Evolutionary conservation across 2,113 vertebrate species (phyloP), one percentile per base, ranked within the genome.

Genomic region (Hyla sarda): DNA sequence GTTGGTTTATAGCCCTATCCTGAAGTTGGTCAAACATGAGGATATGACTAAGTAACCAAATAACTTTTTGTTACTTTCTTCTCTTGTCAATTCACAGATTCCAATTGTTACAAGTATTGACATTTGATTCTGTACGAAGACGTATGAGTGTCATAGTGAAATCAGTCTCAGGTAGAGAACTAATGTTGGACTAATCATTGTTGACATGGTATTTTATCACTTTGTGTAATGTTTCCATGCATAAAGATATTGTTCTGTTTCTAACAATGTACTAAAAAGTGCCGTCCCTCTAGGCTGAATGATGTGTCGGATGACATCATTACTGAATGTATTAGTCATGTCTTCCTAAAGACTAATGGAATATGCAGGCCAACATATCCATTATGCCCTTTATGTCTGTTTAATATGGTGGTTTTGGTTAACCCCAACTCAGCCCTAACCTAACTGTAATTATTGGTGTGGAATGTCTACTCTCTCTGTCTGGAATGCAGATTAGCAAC

Each of bases 111-210:
- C 96, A 99, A 12, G 92, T 97, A 88, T 89, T 99, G 89, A 98
- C 95, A 56, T 99, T 99, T 77, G 98, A 99, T 92, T 98, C 98
- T 0, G 98, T 99, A 73, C 93, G 98, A 82, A 94, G 98, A 50
- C 93, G 98, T 84, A 99, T 99, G 98, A 99, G 98, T 25, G 97
- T 99, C 3, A 97, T 99, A 0, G 98, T 99, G 87, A 94, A 91
- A 78, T 93, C 96, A 54, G 83, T 84, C 82, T 82, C 93, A 91
- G 98, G 98, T 99, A 95, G 17, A 50, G 16, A n/a, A n/a, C n/a
- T n/a, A n/a, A n/a, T n/a, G n/a, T n/a, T n/a, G n/a, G n/a, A n/a
- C n/a, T 58, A 34, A 56, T 58, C 0, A 58, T 50, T 0, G 1
- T 60, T 32, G 23, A 1, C 8, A 48, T 48, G 48, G 10, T 45